Evolutionary conservation across 1,140 invertebrate genomes (phyloP).

Genomic region (Vanessa atalanta): DNA sequence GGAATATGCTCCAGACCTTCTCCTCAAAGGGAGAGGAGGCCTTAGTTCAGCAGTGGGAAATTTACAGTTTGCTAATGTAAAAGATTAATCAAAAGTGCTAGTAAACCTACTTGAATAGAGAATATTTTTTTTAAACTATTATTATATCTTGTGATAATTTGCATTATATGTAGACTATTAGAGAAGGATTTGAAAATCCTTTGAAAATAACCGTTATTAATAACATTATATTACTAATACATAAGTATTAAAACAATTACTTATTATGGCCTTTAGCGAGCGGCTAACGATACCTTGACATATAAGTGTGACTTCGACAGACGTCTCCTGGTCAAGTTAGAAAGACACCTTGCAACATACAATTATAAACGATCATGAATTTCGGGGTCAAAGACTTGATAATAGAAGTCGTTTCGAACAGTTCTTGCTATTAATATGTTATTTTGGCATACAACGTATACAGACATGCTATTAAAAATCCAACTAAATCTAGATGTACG

Average conservation of each 20-base stretch:
- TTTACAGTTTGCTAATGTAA: no score
- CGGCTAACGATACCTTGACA: background rate
- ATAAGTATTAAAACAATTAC: background rate
- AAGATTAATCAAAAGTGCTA: no score
- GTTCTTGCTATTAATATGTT: background rate
- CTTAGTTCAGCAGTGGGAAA: no score
- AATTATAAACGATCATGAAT: background rate
- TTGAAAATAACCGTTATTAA: background rate
- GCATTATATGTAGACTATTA: background rate
- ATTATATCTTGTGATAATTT: no score
- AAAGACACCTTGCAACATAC: conserved; percentile 1
- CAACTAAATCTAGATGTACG: background rate
- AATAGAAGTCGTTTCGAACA: background rate
- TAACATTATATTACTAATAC: background rate
- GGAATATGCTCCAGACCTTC: no score
- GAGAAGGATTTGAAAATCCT: no score
- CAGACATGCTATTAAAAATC: conserved; percentile 1
- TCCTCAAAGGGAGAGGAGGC: no score
- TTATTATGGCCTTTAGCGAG: background rate
- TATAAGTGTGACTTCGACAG: background rate
- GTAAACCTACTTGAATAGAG: no score
- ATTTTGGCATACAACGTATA: background rate
- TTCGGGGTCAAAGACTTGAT: conserved; percentile 5
- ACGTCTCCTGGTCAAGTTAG: background rate
- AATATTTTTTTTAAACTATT: no score